Evolutionary conservation across 1,140 invertebrate species (phyloP), one percentile per base, ranked within the genome.

Genomic region (Phocides pigmalion): DNA sequence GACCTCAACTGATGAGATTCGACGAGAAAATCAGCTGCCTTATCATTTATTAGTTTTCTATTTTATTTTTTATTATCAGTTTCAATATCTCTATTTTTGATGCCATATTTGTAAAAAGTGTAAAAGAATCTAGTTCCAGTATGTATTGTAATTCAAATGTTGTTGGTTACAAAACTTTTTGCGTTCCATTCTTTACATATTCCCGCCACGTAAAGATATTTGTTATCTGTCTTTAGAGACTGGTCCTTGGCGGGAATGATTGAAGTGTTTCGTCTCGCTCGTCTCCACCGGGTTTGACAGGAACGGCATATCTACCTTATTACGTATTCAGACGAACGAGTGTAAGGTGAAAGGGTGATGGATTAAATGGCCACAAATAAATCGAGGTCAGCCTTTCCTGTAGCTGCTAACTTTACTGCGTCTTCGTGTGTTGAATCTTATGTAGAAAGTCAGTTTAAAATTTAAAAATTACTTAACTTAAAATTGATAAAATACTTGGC

Each of bases 301-400:
- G 20, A 39, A 56, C 9, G 12, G 20, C 15, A 0, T 9, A 4
- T 44, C 0, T 4, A 17, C 12, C 14, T 12, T 14, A 59, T 59
- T 59, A 19, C 42, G 54, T 59, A 59, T 59, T 59, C 54, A 59
- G 54, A 59, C 47, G 54, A 59, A 59, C 42, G 42, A 32, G 17
- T 58, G 15, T 58, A 32, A 42, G 41, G 22, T 44, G 41, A 58
- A 58, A 16, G 41, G 11, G 54, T 46, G 39, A 58, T 58, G 15
- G 41, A 58, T 56, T 56, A 58, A 58, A 58, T 28, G 25, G 22
- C 20, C 39, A 22, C 0, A 39, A 28, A 56, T 56, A 56, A 56
- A 56, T 44, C 20, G 39, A 44, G 41, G 22, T 19, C 25, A 44
- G 9, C 41, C 54, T 46, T 44, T 58, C 16, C 22, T 46, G 6